A percentile compares a stretch with the other conserved stretches of the same genome.
Conservation (phyloP, 2,888 invertebrate species). For the Empis livida region DNA sequence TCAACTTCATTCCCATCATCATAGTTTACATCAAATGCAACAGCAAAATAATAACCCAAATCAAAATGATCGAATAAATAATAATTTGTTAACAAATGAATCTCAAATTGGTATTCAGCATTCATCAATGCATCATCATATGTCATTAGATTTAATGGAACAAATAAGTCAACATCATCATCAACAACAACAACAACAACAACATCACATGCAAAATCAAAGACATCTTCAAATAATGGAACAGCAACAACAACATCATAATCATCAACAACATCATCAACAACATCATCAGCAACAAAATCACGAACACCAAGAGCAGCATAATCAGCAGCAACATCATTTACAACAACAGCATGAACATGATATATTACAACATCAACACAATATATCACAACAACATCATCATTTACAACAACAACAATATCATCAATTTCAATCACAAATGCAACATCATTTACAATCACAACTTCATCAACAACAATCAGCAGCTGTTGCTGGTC, state of each 20-base stretch:
- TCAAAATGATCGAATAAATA: background rate
- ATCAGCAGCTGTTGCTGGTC: background rate
- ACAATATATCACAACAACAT: slow-evolving; percentile 7
- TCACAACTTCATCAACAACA: slow-evolving; percentile 17
- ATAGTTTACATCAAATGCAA: slow-evolving; percentile 10
- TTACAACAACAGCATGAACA: slow-evolving; percentile 6
- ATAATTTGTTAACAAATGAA: no score
- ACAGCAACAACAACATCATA: slow-evolving; percentile 3
- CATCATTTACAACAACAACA: slow-evolving; percentile 10
- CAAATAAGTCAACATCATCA: background rate
- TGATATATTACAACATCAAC: slow-evolving; percentile 3
- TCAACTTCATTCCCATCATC: background rate
- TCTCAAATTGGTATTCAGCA: no score
- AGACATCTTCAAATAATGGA: background rate
- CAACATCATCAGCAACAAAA: slow-evolving; percentile 12
- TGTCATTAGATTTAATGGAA: no score
- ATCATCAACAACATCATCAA: slow-evolving; percentile 11
- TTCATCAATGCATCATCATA: no score
- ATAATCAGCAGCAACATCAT: slow-evolving; percentile 6
- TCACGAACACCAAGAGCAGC: slow-evolving; percentile 9
- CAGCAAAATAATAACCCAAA: background rate
- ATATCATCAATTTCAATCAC: slow-evolving; percentile 6
- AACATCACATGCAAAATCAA: background rate
- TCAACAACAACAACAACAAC: background rate
- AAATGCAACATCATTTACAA: slow-evolving; percentile 15